Evolutionary conservation across 2,113 vertebrate genomes (phyloP).

Genomic region (Ictalurus punctatus): DNA sequence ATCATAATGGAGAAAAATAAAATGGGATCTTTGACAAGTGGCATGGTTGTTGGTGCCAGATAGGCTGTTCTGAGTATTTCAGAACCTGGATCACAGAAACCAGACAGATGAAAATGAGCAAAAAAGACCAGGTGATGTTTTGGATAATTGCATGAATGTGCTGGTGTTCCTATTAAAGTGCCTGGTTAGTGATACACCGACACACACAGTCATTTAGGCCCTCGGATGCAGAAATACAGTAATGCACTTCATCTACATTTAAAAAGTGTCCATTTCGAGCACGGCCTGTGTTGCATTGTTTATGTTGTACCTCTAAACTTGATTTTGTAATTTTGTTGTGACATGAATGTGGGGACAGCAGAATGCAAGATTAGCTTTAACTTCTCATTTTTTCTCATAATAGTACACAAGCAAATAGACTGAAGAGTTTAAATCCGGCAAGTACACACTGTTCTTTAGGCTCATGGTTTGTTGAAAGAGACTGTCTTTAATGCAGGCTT

Average conservation of each 20-base stretch:
- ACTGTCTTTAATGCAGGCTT: neutral
- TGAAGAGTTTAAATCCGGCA: neutral
- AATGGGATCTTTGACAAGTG: neutral
- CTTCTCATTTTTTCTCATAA: neutral
- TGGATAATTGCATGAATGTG: neutral
- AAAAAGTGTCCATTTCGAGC: neutral
- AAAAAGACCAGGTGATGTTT: neutral
- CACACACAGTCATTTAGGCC: neutral
- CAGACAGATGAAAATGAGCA: neutral
- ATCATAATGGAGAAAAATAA: neutral
- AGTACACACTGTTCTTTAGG: neutral
- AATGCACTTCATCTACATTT: neutral
- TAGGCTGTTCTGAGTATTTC: neutral
- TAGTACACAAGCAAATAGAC: neutral
- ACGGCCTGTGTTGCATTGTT: neutral
- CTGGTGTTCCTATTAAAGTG: neutral
- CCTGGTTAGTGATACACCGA: neutral
- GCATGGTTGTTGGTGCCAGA: neutral
- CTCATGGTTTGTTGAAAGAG: neutral
- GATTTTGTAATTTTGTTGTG: slow-evolving; percentile 6
- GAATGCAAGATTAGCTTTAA: neutral
- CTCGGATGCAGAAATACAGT: neutral
- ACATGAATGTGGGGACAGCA: neutral
- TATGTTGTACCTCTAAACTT: neutral
- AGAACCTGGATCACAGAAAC: neutral